phyloP scores from a whole-genome alignment of 1,140 invertebrate genomes.

The Conus betulinus region DNA sequence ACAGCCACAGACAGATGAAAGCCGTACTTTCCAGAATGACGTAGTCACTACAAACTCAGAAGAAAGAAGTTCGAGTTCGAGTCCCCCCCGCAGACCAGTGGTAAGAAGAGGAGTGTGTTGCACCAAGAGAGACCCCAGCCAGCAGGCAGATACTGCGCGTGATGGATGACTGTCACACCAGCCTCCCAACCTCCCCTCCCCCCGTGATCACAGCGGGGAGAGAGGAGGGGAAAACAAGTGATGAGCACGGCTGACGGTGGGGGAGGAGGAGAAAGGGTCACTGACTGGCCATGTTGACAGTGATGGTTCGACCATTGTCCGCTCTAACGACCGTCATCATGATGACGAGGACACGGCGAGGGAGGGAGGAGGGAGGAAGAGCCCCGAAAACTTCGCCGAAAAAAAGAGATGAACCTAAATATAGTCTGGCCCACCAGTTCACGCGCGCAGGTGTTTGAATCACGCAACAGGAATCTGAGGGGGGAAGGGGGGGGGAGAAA shows the following conservation, averaged over 20 bases:
- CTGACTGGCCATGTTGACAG: not conserved
- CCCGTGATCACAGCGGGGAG: not conserved
- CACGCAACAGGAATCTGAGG: not conserved
- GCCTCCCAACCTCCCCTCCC: not conserved
- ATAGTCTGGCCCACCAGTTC: not conserved
- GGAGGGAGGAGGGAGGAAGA: not conserved
- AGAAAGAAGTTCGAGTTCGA: not conserved
- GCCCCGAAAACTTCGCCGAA: not conserved
- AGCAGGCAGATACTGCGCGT: not conserved
- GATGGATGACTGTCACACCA: not conserved
- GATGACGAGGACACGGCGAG: not conserved
- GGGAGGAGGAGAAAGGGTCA: too few relatives aligned
- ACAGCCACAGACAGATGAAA: not conserved
- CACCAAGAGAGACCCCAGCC: not conserved
- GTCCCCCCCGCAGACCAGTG: not conserved
- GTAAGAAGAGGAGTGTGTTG: not conserved
- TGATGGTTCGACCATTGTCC: not conserved
- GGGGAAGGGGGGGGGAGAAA: not conserved
- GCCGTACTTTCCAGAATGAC: not conserved
- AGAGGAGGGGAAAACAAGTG: not conserved
- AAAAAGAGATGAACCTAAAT: not conserved
- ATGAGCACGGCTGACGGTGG: not conserved
- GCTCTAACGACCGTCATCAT: not conserved
- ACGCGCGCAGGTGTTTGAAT: not conserved
- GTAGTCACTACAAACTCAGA: not conserved